Evolutionary conservation across 2,113 vertebrate species (phyloP), one percentile per base, ranked within the genome.

Genomic region (Coracopsis vasa): DNA sequence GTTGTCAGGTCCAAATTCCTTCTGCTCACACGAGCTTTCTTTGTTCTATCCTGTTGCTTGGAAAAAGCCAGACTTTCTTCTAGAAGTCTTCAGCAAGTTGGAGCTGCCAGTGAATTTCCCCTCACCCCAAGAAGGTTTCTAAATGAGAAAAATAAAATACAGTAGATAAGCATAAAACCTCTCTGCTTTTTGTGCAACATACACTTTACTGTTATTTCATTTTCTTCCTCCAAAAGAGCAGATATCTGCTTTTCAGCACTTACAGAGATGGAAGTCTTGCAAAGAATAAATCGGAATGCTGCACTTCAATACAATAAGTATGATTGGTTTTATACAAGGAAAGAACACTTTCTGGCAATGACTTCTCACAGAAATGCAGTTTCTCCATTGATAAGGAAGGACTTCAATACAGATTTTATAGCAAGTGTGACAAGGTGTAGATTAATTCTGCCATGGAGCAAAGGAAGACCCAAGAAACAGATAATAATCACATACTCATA

Each of bases 11-110:
- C 77, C 65, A 81, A 92, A 94, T 72, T 95, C 88, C 84, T 97
- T 89, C 89, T 89, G 92, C 86, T 96, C 82, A 85, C 61, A 88
- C 0, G 67, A 96, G 95, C 84, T 87, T 88, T 67, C 88, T 86
- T 72, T 92, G 62, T 80, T 95, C 89, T 75, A 85, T 80, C 86
- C 88, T 95, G 92, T 41, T 95, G 86, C 86, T 80, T 83, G 82
- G 88, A 80, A 85, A 94, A 95, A 93, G 62, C 9, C 47, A 89
- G 81, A 87, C 80, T 87, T 94, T 92, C 87, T 81, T 93, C 84
- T 73, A 94, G 45, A 97, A 93, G 54, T 92, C 92, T 90, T 95
- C 80, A 95, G 50, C 75, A 95, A 86, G 51, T 33, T 94, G 48
- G 72, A 89, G 91, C 90, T 92, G 72, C 82, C 84, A 84, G 89